Evolutionary conservation across 2,113 vertebrate species (phyloP), one percentile per base, ranked within the genome.

Genomic region (Colaptes auratus): DNA sequence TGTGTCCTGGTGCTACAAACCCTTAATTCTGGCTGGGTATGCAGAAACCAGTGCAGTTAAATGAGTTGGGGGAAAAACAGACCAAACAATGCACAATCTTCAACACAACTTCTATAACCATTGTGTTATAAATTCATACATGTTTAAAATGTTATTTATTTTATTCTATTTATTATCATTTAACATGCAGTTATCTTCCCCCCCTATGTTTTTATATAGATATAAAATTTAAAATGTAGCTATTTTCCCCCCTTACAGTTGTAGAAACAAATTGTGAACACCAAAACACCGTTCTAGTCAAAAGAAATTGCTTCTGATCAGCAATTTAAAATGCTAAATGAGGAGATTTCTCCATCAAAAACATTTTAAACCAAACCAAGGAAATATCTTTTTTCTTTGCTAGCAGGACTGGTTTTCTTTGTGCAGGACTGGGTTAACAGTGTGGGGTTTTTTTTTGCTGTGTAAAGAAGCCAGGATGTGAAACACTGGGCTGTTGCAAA

Each of bases 341-440:
- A 74, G 67, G 53, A 20, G 2, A 88, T 73, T 96, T 82, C 25
- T 90, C 48, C 91, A 88, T 94, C 64, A 93, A 97, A 88, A 96
- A 81, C 66, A 91, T 92, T 93, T 88, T 39, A 80, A 82, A 52
- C 23, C 23, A 25, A 23, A 50, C 23, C 48, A 50, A 50, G 91
- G 97, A 93, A 42, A 79, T 13, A 14, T 50, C 10, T 30, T 83
- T 95, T 94, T 85, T 74, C 42, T 44, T 44, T 44, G 15, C 42
- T 39, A 39, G 39, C 39, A 39, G 39, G 39, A 39, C 39, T 39
- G 39, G 39, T 53, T 53, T 53, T 30, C 53, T 28, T 56, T 27
- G 27, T 9, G 67, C 16, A 83, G 74, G 15, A 93, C 61, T 93
- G 65, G 73, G 87, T 95, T 88, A 81, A 59, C 85, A 86, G 77